Conservation (phyloP, 2,888 invertebrate genomes). For the Argynnis bischoffii region DNA sequence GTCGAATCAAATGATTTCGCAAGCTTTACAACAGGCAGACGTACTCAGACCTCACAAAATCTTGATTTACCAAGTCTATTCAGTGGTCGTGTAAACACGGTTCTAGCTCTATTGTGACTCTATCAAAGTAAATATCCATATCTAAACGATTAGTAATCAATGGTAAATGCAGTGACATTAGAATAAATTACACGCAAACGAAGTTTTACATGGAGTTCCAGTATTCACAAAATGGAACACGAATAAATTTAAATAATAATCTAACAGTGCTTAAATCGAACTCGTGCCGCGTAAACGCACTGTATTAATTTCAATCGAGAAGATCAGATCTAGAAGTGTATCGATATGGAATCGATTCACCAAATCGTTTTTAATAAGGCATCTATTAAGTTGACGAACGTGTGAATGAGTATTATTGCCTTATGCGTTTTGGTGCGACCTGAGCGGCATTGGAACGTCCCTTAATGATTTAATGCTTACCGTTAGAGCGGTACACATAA, state of each 20-base stretch:
- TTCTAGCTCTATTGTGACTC: constrained; percentile 33
- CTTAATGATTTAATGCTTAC: constrained; percentile 66
- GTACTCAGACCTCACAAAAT: constrained; percentile 20
- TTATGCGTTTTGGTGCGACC: constrained; percentile 64
- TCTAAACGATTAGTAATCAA: constrained; percentile 41
- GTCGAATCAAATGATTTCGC: constrained; percentile 5
- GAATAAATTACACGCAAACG: constrained; percentile 63
- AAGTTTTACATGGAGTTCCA: constrained; percentile 54
- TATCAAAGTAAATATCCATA: constrained; percentile 39
- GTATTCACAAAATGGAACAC: constrained; percentile 62
- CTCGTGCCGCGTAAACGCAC: constrained; percentile 53
- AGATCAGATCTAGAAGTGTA: constrained; percentile 47
- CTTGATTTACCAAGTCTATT: constrained; percentile 20
- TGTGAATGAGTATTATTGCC: constrained; percentile 80
- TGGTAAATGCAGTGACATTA: constrained; percentile 45
- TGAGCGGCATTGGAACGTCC: constrained; percentile 69
- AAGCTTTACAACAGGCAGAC: neutral
- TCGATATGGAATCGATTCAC: constrained; percentile 59
- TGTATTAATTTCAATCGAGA: constrained; percentile 66
- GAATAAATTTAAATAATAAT: constrained; percentile 65
- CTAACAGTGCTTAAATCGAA: constrained; percentile 33
- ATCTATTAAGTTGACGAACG: constrained; percentile 76
- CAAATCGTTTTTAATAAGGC: constrained; percentile 77
- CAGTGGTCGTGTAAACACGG: constrained; percentile 30
- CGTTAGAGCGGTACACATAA: constrained; percentile 27